Evolutionary conservation across 2,797 vertebrate genomes (phyloP).

Genomic region (Pseudomugil tenellus): DNA sequence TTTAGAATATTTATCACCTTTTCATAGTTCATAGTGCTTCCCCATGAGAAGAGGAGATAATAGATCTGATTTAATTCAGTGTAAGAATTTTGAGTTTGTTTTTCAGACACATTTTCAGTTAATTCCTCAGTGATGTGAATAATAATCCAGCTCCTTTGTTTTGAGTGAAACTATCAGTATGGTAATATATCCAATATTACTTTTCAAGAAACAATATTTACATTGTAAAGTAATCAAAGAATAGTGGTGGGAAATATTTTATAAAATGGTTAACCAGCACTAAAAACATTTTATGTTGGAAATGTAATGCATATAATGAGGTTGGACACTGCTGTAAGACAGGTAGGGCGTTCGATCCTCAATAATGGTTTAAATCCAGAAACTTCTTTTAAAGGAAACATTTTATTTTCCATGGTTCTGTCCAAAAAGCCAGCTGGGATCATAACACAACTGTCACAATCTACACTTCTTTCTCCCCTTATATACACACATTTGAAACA

Average conservation of each 20-base stretch:
- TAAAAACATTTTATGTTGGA: not conserved
- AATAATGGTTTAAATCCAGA: too few relatives aligned
- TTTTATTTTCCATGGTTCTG: too few relatives aligned
- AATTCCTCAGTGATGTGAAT: not conserved
- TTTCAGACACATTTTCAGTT: not conserved
- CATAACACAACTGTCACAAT: too few relatives aligned
- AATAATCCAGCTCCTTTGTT: slow-evolving; percentile 1
- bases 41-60: slow-evolving; percentile 8
- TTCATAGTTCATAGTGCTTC: slow-evolving; percentile 17
- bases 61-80: slow-evolving; percentile 19
- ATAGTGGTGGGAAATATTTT: not conserved
- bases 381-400: too few relatives aligned
- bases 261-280: not conserved
- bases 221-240: not conserved
- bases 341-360: too few relatives aligned
- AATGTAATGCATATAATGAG: too few relatives aligned
- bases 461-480: too few relatives aligned
- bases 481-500: too few relatives aligned
- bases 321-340: too few relatives aligned
- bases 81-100: slow-evolving; percentile 23
- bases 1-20: slow-evolving; percentile 47
- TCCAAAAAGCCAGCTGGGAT: too few relatives aligned
- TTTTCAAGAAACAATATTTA: not conserved
- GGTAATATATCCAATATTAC: too few relatives aligned
- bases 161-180: not conserved